Percentiles rank a stretch among this genome's conserved stretches.
Evolutionary conservation across 1,140 invertebrate genomes (phyloP).

Genomic region (Bicyclus anynana): DNA sequence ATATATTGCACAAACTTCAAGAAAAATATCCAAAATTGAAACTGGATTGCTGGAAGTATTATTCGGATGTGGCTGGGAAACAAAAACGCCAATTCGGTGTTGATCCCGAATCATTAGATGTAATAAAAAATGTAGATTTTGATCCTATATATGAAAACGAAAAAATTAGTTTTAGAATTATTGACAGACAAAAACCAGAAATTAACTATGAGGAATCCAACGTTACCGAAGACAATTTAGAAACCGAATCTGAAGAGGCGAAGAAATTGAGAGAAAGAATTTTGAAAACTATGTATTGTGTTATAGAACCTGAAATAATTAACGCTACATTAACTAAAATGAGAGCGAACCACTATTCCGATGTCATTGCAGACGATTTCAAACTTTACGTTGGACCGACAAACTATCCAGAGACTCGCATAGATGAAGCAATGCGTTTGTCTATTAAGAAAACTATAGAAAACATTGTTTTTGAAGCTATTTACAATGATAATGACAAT

Average conservation of each 20-base stretch:
- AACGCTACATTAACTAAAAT: conserved; percentile 45
- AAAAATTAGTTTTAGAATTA: conserved; percentile 50
- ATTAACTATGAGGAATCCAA: conserved; percentile 39
- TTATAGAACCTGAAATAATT: conserved; percentile 42
- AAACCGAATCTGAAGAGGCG: conserved; percentile 26
- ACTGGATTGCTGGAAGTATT: conserved; percentile 61
- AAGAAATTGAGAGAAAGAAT: conserved; percentile 40
- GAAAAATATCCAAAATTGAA: conserved; percentile 47
- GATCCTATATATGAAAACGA: conserved; percentile 47
- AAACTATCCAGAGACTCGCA: conserved; percentile 55
- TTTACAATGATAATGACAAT: conserved; percentile 25
- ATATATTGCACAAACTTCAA: conserved; percentile 47
- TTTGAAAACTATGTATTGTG: conserved; percentile 47
- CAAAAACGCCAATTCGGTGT: conserved; percentile 63
- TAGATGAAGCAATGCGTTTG: conserved; percentile 50
- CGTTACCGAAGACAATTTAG: conserved; percentile 9
- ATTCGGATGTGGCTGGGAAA: conserved; percentile 61
- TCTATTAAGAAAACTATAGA: conserved; percentile 50
- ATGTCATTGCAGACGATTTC: conserved; percentile 56
- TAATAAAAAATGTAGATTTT: conserved; percentile 54
- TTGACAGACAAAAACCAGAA: conserved; percentile 57
- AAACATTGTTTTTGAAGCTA: conserved; percentile 35
- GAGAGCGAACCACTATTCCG: conserved; percentile 54
- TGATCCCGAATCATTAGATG: conserved; percentile 54
- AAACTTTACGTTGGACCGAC: conserved; percentile 60